Conservation (phyloP, 64 coral and sea anemone species). For the Dendrophyllia cribrosa region DNA sequence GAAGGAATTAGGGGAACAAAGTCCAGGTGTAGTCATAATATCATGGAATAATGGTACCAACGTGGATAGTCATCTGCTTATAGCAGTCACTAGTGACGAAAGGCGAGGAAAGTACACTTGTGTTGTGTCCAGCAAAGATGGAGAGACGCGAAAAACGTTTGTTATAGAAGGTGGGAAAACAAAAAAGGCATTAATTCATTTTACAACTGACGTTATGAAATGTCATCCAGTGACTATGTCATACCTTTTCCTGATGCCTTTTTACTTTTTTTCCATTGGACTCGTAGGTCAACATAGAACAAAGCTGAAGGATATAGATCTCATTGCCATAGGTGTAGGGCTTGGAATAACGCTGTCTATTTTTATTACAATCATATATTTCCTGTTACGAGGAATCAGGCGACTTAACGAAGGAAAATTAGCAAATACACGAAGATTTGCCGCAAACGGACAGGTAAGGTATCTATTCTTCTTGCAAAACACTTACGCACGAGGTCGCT, state of each 20-base stretch:
- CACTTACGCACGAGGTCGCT: no score
- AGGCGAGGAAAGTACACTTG: slow-evolving; percentile 14
- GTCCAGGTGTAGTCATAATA: slow-evolving; percentile 3
- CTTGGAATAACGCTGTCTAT: not conserved
- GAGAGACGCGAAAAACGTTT: not conserved
- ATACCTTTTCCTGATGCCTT: no score
- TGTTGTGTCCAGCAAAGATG: not conserved
- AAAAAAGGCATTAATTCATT: no score
- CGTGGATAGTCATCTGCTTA: slow-evolving; percentile 5
- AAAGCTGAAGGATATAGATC: not conserved
- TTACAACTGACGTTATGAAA: no score
- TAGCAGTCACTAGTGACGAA: slow-evolving; percentile 1
- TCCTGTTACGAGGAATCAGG: not conserved
- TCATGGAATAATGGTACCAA: not conserved
- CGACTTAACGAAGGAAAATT: not conserved
- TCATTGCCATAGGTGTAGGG: slow-evolving; percentile 14
- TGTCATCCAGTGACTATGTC: no score
- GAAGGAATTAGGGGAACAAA: not conserved
- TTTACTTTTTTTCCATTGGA: no score
- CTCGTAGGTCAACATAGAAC: not conserved
- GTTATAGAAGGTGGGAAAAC: not conserved
- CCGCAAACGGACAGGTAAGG: slow-evolving; percentile 10
- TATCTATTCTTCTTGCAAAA: no score
- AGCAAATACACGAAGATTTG: not conserved
- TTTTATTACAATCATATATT: not conserved